Evolutionary conservation across 2,113 vertebrate species (phyloP).

Genomic region (Chrysochloris asiatica): DNA sequence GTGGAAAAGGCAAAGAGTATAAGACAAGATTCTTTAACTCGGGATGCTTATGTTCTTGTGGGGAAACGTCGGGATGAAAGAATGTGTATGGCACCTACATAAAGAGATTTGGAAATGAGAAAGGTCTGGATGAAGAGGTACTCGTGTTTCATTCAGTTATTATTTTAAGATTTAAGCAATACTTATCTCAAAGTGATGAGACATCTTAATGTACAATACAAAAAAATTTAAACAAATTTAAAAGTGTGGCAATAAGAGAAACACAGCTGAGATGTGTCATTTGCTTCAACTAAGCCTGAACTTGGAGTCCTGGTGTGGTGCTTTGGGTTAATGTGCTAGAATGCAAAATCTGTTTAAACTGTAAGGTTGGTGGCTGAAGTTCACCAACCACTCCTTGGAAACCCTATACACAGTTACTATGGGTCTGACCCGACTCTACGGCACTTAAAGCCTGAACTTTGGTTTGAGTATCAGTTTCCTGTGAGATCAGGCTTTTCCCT

Average conservation of each 20-base stretch:
- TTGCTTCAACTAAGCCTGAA: conserved; percentile 1
- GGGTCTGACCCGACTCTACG: no score
- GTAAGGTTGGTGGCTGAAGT: no score
- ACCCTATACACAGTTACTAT: no score
- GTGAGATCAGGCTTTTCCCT: background rate
- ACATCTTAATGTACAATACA: background rate
- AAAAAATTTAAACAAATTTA: conserved; percentile 1
- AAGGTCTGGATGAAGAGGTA: background rate
- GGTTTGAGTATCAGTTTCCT: background rate
- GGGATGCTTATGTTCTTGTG: background rate
- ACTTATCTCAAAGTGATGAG: background rate
- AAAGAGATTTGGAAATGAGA: background rate
- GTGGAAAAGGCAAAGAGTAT: background rate
- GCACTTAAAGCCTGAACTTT: background rate
- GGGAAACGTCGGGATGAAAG: background rate
- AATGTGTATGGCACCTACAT: background rate
- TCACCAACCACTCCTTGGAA: no score
- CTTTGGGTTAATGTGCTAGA: no score
- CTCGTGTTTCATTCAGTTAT: background rate
- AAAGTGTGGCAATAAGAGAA: background rate
- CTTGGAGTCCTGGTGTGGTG: no score
- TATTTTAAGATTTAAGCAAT: conserved; percentile 2
- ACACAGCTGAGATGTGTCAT: background rate
- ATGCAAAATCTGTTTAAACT: no score
- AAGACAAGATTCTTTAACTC: background rate